phyloP scores from a whole-genome alignment of 2,888 invertebrate genomes.

The Orgyia antiqua region DNA sequence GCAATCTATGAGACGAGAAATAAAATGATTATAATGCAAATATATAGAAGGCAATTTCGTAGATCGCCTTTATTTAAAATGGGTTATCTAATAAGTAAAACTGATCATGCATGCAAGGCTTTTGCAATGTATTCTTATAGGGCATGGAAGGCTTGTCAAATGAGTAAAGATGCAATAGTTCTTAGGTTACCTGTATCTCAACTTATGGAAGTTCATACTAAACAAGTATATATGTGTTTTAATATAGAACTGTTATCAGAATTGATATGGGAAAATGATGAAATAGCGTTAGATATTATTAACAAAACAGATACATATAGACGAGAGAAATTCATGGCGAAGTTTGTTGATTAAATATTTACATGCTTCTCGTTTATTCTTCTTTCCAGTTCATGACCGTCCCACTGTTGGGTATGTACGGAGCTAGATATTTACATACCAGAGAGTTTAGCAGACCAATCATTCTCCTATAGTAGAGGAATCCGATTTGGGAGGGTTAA shows the following conservation, averaged over 20 bases:
- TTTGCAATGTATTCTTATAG: conserved; percentile 14
- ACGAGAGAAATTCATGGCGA: too few species aligned
- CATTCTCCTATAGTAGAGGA: too few species aligned
- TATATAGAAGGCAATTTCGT: conserved; percentile 24
- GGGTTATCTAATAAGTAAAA: conserved; percentile 47
- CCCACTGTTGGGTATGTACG: too few species aligned
- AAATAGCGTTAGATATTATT: not conserved
- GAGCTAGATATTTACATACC: too few species aligned
- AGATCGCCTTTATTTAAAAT: conserved; percentile 40
- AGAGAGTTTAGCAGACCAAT: too few species aligned
- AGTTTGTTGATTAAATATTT: too few species aligned
- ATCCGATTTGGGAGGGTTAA: too few species aligned
- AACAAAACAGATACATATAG: too few species aligned
- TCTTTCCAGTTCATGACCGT: too few species aligned
- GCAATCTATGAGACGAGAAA: conserved; percentile 46
- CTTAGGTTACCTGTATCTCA: not conserved
- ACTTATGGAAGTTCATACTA: not conserved
- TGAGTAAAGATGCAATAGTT: too few species aligned
- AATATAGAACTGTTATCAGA: not conserved
- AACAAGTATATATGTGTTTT: not conserved
- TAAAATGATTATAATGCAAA: conserved; percentile 47
- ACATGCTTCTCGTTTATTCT: too few species aligned
- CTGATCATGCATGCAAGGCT: conserved; percentile 34
- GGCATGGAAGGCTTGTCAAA: too few species aligned
- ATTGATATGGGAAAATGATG: not conserved